phyloP scores from a whole-genome alignment of 2,888 invertebrate genomes.

The Amphipyra tragopoginis region DNA sequence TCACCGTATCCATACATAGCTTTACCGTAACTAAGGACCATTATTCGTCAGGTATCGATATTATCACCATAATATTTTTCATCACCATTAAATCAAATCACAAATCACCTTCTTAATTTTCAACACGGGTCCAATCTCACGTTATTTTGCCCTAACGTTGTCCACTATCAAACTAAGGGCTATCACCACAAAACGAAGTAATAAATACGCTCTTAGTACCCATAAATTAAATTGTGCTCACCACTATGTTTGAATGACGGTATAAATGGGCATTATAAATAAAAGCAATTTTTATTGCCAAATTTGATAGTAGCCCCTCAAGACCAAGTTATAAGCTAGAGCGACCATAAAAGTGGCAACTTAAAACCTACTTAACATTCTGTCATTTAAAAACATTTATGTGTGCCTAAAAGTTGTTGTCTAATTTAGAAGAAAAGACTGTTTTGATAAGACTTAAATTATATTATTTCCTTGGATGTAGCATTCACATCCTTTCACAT shows the following conservation, averaged over 20 bases:
- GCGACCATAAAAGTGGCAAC: too few relatives aligned
- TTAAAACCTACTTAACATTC: too few relatives aligned
- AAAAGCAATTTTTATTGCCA: constrained; percentile 62
- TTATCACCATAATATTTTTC: too few relatives aligned
- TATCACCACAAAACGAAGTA: constrained; percentile 26
- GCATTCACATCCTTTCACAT: too few relatives aligned
- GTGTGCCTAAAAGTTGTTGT: too few relatives aligned
- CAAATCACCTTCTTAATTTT: background rate
- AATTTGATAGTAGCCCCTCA: constrained; percentile 38
- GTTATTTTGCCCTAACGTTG: background rate
- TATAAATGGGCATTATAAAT: constrained; percentile 62
- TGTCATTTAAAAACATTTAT: too few relatives aligned
- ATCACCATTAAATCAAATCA: background rate
- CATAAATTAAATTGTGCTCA: constrained; percentile 52
- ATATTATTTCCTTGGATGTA: too few relatives aligned
- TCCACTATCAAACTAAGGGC: constrained; percentile 12
- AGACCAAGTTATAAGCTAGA: constrained; percentile 1
- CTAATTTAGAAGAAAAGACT: too few relatives aligned
- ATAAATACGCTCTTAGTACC: constrained; percentile 45
- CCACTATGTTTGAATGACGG: constrained; percentile 60
- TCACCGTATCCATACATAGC: too few relatives aligned
- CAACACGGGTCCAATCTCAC: background rate
- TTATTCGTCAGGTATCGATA: too few relatives aligned
- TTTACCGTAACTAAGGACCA: too few relatives aligned
- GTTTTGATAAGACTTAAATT: too few relatives aligned